phyloP scores from a whole-genome alignment of 1,140 invertebrate species.

The Mizuhopecten yessoensis region DNA sequence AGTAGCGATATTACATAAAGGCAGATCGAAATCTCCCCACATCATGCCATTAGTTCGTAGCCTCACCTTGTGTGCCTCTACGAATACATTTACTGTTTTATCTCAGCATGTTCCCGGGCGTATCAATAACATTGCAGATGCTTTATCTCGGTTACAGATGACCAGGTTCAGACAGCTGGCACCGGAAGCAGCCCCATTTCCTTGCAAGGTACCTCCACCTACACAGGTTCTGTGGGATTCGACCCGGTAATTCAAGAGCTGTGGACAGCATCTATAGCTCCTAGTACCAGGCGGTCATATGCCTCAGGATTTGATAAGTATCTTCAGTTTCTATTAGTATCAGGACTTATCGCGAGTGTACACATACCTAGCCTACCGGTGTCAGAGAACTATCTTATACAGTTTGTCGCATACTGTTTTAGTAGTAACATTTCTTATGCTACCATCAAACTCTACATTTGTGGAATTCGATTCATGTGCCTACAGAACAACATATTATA shows the following conservation, averaged over 20 bases:
- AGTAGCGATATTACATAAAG: slow-evolving; percentile 57
- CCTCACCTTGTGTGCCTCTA: slow-evolving; percentile 41
- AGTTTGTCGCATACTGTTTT: slow-evolving; percentile 47
- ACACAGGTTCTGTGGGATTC: slow-evolving; percentile 29
- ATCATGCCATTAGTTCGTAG: slow-evolving; percentile 51
- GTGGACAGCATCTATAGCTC: slow-evolving; percentile 38
- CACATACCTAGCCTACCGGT: not conserved
- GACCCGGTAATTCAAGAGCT: not conserved
- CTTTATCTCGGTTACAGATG: slow-evolving; percentile 57
- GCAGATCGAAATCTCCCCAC: slow-evolving; percentile 43
- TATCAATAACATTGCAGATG: slow-evolving; percentile 42
- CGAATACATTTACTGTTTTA: slow-evolving; percentile 15
- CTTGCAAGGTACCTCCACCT: not conserved
- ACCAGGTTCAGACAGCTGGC: slow-evolving; percentile 43
- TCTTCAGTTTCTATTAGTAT: not conserved
- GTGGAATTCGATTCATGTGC: slow-evolving; percentile 45
- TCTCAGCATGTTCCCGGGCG: slow-evolving; percentile 42
- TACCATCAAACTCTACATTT: slow-evolving; percentile 53
- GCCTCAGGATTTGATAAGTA: slow-evolving; percentile 8
- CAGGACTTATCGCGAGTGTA: not conserved
- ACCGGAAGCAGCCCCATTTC: not conserved
- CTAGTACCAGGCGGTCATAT: slow-evolving; percentile 45
- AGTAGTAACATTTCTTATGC: not conserved
- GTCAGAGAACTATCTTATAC: slow-evolving; percentile 10
- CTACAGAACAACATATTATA: not conserved